A percentile compares a stretch with the other conserved stretches of the same genome.
phyloP scores from a whole-genome alignment of 2,113 vertebrate genomes.

The Neomonachus schauinslandi region DNA sequence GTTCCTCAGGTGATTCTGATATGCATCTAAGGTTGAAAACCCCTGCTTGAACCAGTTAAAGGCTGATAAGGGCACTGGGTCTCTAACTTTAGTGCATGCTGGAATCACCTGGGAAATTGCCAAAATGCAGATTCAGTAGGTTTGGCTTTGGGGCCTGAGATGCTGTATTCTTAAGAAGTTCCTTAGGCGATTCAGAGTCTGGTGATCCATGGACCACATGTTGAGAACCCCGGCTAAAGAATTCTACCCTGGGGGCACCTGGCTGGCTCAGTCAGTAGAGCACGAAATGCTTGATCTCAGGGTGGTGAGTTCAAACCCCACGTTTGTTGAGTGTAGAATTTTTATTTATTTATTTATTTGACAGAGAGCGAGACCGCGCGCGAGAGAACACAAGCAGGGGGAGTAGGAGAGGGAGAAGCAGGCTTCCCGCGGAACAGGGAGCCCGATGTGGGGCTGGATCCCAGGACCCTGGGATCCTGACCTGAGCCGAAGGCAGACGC shows the following conservation, averaged over 20 bases:
- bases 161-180: conserved; percentile 8
- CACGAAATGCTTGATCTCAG: conserved; percentile 96
- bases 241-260: conserved; percentile 66
- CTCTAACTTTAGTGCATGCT: not conserved
- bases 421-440: too few relatives aligned
- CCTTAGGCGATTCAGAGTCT: not conserved
- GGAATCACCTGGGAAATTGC: not conserved
- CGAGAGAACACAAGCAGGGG: too few relatives aligned
- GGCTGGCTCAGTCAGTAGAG: conserved; percentile 95
- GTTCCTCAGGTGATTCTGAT: not conserved
- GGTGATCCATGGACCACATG: not conserved
- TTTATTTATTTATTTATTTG: too few relatives aligned
- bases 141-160: not conserved
- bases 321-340: not conserved
- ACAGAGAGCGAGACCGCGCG: too few relatives aligned
- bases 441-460: too few relatives aligned
- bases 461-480: too few relatives aligned
- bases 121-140: not conserved
- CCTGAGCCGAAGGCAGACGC: too few relatives aligned
- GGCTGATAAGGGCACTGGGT: not conserved
- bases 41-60: conserved; percentile 17
- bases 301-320: conserved; percentile 91
- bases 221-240: not conserved
- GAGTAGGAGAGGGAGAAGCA: too few relatives aligned
- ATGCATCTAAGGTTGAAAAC: not conserved